Conservation (phyloP, 2,888 invertebrate species). For the Lobophora halterata region DNA sequence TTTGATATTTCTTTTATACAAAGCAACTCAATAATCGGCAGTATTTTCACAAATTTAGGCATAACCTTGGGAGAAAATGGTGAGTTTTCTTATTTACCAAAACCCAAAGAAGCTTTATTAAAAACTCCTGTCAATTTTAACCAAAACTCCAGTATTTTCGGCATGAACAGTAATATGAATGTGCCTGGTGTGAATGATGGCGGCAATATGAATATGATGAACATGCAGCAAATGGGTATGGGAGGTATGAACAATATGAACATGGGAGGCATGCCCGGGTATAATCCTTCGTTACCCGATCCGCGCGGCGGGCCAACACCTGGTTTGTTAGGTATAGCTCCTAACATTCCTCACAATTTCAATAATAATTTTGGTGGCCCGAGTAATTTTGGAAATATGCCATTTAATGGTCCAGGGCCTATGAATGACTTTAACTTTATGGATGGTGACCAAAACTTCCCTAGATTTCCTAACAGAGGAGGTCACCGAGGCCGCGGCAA, state of each 20-base stretch:
- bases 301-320: constrained; percentile 75
- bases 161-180: constrained; percentile 54
- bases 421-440: constrained; percentile 69
- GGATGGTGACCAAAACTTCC: constrained; percentile 68
- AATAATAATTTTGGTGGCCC: constrained; percentile 62
- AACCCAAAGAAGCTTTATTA: constrained; percentile 70
- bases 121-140: constrained; percentile 68
- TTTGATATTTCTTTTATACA: constrained; percentile 78
- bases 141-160: constrained; percentile 57
- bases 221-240: constrained; percentile 69
- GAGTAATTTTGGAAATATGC: constrained; percentile 69
- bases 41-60: constrained; percentile 83
- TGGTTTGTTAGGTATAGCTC: constrained; percentile 80
- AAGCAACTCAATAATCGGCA: constrained; percentile 75
- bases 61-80: constrained; percentile 81
- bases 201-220: constrained; percentile 58
- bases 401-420: constrained; percentile 64
- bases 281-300: constrained; percentile 68
- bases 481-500: constrained; percentile 69
- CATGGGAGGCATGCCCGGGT: constrained; percentile 64
- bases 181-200: constrained; percentile 53
- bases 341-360: constrained; percentile 74
- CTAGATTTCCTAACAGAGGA: constrained; percentile 67
- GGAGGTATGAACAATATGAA: constrained; percentile 65
- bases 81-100: constrained; percentile 73